Evolutionary conservation across 2,113 vertebrate species (phyloP), one percentile per base, ranked within the genome.

Genomic region (Pterocles burchelli): DNA sequence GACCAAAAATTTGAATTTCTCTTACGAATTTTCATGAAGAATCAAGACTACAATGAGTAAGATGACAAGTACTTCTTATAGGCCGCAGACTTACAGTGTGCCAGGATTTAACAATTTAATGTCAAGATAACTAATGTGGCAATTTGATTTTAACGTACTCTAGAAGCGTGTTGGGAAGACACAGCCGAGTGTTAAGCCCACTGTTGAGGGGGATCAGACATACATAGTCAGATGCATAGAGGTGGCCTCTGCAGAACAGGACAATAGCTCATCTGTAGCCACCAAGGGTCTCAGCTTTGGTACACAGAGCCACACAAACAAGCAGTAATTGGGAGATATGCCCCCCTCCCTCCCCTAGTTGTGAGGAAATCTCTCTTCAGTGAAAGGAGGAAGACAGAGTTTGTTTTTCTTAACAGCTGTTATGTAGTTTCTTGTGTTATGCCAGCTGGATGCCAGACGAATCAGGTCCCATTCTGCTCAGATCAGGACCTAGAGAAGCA

Each of bases 21-120:
- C 57, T 76, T 98, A 36, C 84, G 95, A 31, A 96, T 98, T 90
- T 98, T 98, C 74, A 16, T 90, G 25, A 98, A 94, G 91, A 92
- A 43, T 18, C 89, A 95, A 17, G 75, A 73, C 20, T 58, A 13
- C 51, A 28, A 89, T 36, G 91, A 94, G 98, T 98, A 98, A 85
- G 94, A 87, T 25, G 16, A 75, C 48, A 25, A 9, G 6, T 58
- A 43, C 20, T 89, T 38, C 20, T 75, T 54, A 43, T 46, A 63
- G n/a, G 12, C 20, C 28, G 43, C 31, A 48, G 33, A 31, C 43
- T 62, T 75, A 18, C 2, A 8, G 26, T 22, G 18, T 93, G 45
- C n/a, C 58, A 34, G 36, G 31, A 80, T 73, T 79, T 38, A 83
- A 51, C 74, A 83, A 28, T 66, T 94, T 75, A 63, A 55, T 71